Evolutionary conservation across 1,140 invertebrate species (phyloP).

Genomic region (Penaeus chinensis): DNA sequence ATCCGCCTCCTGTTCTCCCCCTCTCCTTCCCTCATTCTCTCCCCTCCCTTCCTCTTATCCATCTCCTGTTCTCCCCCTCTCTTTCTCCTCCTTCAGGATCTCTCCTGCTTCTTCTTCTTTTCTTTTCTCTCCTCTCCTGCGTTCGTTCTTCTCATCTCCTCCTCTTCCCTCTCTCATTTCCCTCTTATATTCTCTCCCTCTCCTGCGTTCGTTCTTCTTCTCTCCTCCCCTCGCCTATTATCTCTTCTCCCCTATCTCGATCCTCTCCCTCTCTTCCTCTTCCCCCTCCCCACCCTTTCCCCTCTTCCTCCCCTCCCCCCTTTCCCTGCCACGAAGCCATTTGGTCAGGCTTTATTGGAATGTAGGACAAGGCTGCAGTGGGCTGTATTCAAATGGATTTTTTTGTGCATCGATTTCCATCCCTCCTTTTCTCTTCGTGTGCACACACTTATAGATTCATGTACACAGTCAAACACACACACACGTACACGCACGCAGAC

Average conservation of each 20-base stretch:
- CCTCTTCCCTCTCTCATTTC: not conserved
- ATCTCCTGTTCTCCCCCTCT: no score
- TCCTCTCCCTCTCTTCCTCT: no score
- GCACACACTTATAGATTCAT: no score
- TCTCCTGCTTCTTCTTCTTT: not conserved
- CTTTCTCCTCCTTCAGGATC: not conserved
- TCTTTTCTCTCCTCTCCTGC: not conserved
- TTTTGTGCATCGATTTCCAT: not conserved
- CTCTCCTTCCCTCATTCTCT: not conserved
- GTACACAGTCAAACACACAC: no score
- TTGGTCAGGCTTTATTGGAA: not conserved
- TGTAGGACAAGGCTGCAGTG: no score
- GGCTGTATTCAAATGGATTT: not conserved
- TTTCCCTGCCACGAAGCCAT: not conserved
- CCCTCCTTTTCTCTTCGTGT: no score
- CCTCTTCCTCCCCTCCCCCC: not conserved
- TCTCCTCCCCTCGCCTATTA: no score
- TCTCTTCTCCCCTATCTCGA: no score
- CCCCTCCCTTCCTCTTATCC: not conserved
- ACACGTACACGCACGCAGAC: no score
- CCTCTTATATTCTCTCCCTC: not conserved
- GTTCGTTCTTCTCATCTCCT: not conserved
- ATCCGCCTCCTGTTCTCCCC: not conserved
- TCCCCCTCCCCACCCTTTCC: not conserved
- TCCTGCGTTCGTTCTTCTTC: not conserved